Percentiles rank a stretch among this genome's conserved stretches.
phyloP scores from a whole-genome alignment of 2,113 vertebrate genomes.

The Xenotilapia longispinis region DNA sequence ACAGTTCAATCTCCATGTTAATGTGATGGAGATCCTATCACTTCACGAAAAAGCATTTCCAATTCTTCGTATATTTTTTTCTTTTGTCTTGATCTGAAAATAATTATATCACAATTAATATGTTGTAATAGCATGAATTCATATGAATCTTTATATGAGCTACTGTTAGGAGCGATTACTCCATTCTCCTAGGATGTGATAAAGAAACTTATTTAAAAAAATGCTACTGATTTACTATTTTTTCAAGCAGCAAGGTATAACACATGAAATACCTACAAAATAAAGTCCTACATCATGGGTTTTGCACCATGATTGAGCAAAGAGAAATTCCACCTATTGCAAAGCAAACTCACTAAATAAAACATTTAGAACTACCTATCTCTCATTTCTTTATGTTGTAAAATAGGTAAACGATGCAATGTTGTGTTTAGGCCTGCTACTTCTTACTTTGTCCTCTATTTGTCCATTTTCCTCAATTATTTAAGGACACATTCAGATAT shows the following conservation, averaged over 20 bases:
- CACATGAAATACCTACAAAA: not conserved
- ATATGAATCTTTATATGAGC: not conserved
- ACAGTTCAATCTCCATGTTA: not conserved
- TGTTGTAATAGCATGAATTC: not conserved
- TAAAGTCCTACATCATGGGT: accelerated
- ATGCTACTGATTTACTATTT: not conserved
- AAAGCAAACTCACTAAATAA: not conserved
- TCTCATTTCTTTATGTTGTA: not conserved
- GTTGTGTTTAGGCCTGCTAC: not conserved
- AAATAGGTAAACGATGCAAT: not conserved
- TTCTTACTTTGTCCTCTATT: not conserved
- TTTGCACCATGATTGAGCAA: accelerated
- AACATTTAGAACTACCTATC: not conserved
- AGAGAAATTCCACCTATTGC: not conserved
- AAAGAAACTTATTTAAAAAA: not conserved
- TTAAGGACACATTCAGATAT: not conserved
- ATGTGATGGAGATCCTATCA: not conserved
- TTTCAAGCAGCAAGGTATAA: not conserved
- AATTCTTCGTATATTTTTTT: not conserved
- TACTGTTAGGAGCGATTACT: not conserved
- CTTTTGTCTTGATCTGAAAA: not conserved
- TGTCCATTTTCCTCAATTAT: not conserved
- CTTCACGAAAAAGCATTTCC: not conserved
- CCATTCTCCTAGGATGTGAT: not conserved
- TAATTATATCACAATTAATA: not conserved